Conservation (phyloP, 1,140 invertebrate species). For the Apis florea region DNA sequence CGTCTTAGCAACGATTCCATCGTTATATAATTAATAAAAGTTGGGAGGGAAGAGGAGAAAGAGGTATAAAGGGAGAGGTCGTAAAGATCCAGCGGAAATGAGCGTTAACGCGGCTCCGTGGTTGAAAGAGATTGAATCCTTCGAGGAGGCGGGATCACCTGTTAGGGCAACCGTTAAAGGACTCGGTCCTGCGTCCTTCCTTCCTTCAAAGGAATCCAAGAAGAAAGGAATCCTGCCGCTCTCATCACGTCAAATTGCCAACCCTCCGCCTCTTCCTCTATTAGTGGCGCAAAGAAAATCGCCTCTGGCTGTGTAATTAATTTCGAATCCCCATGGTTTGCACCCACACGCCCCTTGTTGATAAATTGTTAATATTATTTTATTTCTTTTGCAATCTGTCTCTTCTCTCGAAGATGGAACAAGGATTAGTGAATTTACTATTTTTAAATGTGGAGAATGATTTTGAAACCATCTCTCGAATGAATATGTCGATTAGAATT, state of each 20-base stretch:
- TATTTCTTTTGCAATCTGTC: neutral
- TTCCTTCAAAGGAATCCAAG: conserved; percentile 47
- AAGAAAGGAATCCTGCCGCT: conserved; percentile 55
- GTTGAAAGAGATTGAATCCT: conserved; percentile 64
- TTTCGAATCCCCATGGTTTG: conserved; percentile 31
- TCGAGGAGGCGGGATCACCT: conserved; percentile 56
- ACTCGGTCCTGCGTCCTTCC: conserved; percentile 43
- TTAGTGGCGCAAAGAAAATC: conserved; percentile 49
- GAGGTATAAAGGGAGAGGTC: conserved; percentile 9
- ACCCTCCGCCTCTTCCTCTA: conserved; percentile 32
- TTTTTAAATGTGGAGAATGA: too few relatives aligned
- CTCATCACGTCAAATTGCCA: conserved; percentile 61
- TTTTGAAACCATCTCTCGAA: too few relatives aligned
- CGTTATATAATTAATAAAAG: conserved; percentile 63
- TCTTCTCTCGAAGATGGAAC: too few relatives aligned
- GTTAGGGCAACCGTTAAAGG: conserved; percentile 58
- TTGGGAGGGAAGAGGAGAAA: conserved; percentile 8
- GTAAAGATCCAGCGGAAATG: conserved; percentile 53
- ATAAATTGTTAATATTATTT: conserved; percentile 39
- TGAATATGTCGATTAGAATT: too few relatives aligned
- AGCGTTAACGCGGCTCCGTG: conserved; percentile 54
- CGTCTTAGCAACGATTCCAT: conserved; percentile 8
- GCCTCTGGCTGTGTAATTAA: conserved; percentile 54
- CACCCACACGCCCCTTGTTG: conserved; percentile 24
- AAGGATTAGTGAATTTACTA: too few relatives aligned